Base-by-base conservation (phyloP, 2,113 vertebrate species). In the Bucco capensis region DNA sequence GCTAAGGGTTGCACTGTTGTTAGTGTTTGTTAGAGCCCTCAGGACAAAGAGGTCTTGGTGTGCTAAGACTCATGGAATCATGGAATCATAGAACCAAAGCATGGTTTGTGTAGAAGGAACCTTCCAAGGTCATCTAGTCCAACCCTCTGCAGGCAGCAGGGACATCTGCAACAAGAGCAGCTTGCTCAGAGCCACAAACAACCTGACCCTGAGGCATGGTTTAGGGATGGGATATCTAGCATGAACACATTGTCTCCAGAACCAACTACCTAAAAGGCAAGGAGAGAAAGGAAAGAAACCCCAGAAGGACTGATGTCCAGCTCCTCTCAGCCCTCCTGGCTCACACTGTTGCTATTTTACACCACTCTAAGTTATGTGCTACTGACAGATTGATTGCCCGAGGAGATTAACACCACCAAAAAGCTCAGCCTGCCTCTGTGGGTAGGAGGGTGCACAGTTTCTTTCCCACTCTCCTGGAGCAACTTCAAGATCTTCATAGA, bases 1-100 rank as follows among this genome's bases (percentile, higher is more conserved):
- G 24, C 28, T 21, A 42, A 51, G 0, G 0, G 16, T 69, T 58
- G 27, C 28, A 6, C 28, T 47, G n/a, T 2, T 8, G 6, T 12
- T 33, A 3, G 11, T 65, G 6, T 54, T 71, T 51, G 14, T 27
- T 21, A 23, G 18, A 57, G 13, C 14, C 19, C 7, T 50, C 37
- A 49, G 35, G 38, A 33, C 18, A 28, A 44, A 53, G 24, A 5
- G 33, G 27, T 50, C 27, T 3, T 4, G 17, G 23, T 19, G 25
- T 14, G 23, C 18, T 56, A 14, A 40, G 38, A 21, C 60, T 40
- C 27, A 22, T n/a, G n/a, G n/a, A n/a, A 42, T 42, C 40, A 42
- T 42, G 15, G 40, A 42, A 42, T 42, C 40, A 11, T 42, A 42
- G 40, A 42, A 42, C 15, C 40, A 42, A 11, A 42, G 40, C 11